Evolutionary conservation across 2,888 invertebrate species (phyloP).

Genomic region (Amitus sp.): DNA sequence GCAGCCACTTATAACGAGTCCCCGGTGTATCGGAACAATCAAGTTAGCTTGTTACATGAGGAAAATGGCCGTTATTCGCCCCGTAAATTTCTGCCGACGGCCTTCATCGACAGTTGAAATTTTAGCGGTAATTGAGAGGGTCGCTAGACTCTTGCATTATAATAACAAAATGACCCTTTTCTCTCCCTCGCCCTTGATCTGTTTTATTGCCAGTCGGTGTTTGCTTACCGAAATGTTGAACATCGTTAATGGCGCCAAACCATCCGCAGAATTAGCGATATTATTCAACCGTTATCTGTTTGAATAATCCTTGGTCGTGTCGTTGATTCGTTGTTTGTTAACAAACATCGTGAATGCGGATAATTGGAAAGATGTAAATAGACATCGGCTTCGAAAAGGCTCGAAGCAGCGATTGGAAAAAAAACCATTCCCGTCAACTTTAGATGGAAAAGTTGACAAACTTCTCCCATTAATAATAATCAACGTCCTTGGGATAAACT

Average conservation of each 20-base stretch:
- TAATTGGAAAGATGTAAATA: neutral
- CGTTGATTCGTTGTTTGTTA: constrained; percentile 3
- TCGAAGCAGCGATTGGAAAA: neutral
- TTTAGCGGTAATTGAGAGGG: constrained; percentile 6
- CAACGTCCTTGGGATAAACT: neutral
- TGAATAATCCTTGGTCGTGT: constrained; percentile 7
- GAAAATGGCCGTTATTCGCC: neutral
- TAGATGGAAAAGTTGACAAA: neutral
- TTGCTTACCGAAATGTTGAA: constrained; percentile 15
- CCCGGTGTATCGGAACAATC: neutral
- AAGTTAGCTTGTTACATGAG: neutral
- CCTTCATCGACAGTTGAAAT: neutral
- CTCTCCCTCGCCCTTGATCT: neutral
- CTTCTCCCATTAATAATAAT: constrained; percentile 2
- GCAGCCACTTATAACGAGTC: no score
- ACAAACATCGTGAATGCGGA: neutral
- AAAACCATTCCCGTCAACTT: neutral
- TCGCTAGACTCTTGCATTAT: neutral
- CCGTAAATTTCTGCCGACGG: neutral
- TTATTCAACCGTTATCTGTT: constrained; percentile 1
- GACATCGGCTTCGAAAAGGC: neutral
- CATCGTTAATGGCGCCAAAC: constrained; percentile 18
- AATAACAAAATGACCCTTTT: constrained; percentile 1
- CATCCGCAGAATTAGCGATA: constrained; percentile 2
- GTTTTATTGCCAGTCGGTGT: constrained; percentile 7